Evolutionary conservation across 2,113 vertebrate species (phyloP).

Genomic region (Murina feae): DNA sequence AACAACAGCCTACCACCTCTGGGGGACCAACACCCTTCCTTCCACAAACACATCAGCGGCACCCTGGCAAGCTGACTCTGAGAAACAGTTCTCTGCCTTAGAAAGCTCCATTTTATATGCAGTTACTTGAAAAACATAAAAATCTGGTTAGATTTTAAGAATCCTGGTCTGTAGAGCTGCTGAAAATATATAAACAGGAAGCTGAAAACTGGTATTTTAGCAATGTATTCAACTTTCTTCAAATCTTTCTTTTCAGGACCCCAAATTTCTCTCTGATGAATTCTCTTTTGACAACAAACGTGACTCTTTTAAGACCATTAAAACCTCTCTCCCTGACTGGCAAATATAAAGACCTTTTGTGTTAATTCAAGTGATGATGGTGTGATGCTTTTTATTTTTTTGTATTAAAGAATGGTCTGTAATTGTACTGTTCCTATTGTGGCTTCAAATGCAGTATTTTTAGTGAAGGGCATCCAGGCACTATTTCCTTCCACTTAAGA

Average conservation of each 20-base stretch:
- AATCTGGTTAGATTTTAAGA: conserved; percentile 27
- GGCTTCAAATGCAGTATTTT: neutral
- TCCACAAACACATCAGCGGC: conserved; percentile 71
- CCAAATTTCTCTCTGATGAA: neutral
- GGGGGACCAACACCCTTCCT: conserved; percentile 77
- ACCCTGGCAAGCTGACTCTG: conserved; percentile 61
- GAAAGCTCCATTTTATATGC: conserved; percentile 43
- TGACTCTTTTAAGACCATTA: neutral
- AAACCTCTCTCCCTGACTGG: neutral
- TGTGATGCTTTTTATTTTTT: neutral
- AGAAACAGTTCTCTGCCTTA: conserved; percentile 62
- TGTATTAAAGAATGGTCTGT: neutral
- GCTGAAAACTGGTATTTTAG: neutral
- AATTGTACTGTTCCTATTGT: neutral
- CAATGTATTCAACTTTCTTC: neutral
- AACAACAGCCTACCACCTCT: conserved; percentile 71
- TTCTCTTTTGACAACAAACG: neutral
- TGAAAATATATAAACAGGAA: neutral
- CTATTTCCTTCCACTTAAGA: neutral
- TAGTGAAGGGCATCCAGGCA: neutral
- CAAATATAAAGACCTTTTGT: neutral
- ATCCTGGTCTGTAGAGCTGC: neutral
- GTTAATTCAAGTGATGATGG: neutral
- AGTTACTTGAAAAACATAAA: conserved; percentile 41
- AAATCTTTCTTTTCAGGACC: neutral